Percentiles rank a stretch among this genome's conserved stretches.
These are phyloP conservation scores for Rhagoletis zephyria DNA, from an alignment of 1,140 invertebrate genomes.

Conservation along the genomic window DNA sequence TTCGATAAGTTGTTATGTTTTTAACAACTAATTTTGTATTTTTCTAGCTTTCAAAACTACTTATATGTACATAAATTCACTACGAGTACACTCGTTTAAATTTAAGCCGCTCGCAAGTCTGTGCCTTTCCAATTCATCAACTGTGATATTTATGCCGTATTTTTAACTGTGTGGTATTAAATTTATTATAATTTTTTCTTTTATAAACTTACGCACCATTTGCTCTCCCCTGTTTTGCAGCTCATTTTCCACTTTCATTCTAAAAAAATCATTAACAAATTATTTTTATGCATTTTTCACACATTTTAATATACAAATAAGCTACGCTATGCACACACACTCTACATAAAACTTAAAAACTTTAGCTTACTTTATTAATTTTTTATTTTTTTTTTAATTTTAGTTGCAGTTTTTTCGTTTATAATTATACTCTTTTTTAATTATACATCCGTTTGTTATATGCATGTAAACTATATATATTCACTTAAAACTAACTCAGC, in stretches of 20 bases:
- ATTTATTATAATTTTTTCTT: neutral
- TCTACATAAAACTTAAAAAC: slow-evolving; percentile 16
- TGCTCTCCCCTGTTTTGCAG: neutral
- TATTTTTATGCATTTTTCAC: neutral
- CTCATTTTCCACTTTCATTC: neutral
- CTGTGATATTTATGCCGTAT: neutral
- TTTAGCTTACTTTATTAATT: neutral
- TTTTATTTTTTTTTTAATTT: too few species aligned
- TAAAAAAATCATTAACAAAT: neutral
- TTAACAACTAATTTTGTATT: neutral
- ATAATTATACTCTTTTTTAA: neutral
- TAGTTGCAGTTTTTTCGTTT: neutral
- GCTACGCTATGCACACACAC: neutral
- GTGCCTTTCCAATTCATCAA: neutral
- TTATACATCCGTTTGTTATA: neutral
- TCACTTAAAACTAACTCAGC: neutral
- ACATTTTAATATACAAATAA: slow-evolving; percentile 18
- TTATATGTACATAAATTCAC: slow-evolving; percentile 6
- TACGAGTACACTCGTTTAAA: neutral
- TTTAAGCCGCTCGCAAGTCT: neutral
- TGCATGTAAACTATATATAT: neutral
- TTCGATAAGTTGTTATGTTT: neutral
- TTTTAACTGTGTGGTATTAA: neutral
- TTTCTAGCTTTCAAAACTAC: neutral
- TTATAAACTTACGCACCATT: neutral